phyloP scores from a whole-genome alignment of 2,888 invertebrate genomes.

The Adelphocoris suturalis region DNA sequence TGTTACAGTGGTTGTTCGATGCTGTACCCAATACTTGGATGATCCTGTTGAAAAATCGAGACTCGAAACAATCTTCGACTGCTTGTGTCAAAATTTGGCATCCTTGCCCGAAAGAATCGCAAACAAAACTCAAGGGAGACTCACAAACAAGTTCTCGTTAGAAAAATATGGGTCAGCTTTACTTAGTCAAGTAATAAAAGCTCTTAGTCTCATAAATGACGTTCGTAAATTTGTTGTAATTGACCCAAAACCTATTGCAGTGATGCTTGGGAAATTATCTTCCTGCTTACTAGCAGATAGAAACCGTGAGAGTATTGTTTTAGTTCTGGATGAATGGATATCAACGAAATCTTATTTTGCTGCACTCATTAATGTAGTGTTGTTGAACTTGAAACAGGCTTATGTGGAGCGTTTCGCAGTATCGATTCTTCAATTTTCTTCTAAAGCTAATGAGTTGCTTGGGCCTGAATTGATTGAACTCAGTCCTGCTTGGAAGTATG shows the following conservation, averaged over 20 bases:
- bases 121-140: conserved; percentile 82
- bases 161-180: conserved; percentile 82
- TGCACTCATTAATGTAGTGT: conserved; percentile 79
- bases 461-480: conserved; percentile 14
- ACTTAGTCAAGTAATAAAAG: conserved; percentile 82
- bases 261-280: conserved; percentile 83
- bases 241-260: conserved; percentile 80
- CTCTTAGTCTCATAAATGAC: conserved; percentile 83
- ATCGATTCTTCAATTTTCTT: conserved; percentile 80
- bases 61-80: conserved; percentile 20
- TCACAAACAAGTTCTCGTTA: conserved; percentile 82
- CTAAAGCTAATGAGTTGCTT: conserved; percentile 16
- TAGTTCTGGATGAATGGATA: conserved; percentile 82
- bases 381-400: conserved; percentile 82
- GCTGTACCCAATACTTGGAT: conserved; percentile 74
- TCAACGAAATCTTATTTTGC: conserved; percentile 76
- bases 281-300: conserved; percentile 81
- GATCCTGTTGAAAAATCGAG: background rate
- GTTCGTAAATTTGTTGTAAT: conserved; percentile 73
- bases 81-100: conserved; percentile 43
- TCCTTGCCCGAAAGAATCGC: conserved; percentile 86
- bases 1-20: conserved; percentile 80
- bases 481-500: conserved; percentile 83
- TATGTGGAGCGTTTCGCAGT: conserved; percentile 78
- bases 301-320: conserved; percentile 81